These are phyloP conservation scores for Hylyphantes graminicola DNA, from an alignment of 1,140 invertebrate genomes.

Conservation along the genomic window DNA sequence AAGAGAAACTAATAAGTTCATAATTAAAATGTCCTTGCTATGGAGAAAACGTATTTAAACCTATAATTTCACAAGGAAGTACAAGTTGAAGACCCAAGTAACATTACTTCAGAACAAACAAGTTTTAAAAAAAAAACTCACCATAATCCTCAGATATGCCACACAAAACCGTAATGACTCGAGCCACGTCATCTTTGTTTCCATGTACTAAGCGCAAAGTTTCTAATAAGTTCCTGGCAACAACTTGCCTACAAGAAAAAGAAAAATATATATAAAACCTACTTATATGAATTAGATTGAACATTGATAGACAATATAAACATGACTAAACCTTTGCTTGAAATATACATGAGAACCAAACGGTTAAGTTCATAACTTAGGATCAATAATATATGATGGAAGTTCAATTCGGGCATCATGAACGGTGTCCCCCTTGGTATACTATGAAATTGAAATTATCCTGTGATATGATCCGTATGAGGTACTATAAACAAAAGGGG, in stretches of 20 bases:
- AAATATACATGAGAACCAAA: no score
- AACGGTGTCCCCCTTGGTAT: no score
- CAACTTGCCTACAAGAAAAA: slow-evolving; percentile 68
- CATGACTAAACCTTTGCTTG: no score
- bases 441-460: no score
- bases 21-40: no score
- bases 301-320: no score
- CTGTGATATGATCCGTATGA: not conserved
- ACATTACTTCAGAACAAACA: not conserved
- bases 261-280: slow-evolving; percentile 11
- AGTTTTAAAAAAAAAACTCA: slow-evolving; percentile 64
- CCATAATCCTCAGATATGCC: slow-evolving; percentile 69
- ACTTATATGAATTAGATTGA: not conserved
- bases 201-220: slow-evolving; percentile 68
- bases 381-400: no score
- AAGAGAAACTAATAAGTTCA: no score
- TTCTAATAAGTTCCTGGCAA: slow-evolving; percentile 69
- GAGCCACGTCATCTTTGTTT: slow-evolving; percentile 66
- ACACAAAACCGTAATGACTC: slow-evolving; percentile 68
- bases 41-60: not conserved
- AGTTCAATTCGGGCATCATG: no score
- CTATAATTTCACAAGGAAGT: not conserved
- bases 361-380: no score
- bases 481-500: not conserved
- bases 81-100: not conserved